Percentiles rank a stretch among this genome's conserved stretches.
These are phyloP conservation scores for Oxyura jamaicensis DNA, from an alignment of 2,113 vertebrate species.

Conservation along the genomic window DNA sequence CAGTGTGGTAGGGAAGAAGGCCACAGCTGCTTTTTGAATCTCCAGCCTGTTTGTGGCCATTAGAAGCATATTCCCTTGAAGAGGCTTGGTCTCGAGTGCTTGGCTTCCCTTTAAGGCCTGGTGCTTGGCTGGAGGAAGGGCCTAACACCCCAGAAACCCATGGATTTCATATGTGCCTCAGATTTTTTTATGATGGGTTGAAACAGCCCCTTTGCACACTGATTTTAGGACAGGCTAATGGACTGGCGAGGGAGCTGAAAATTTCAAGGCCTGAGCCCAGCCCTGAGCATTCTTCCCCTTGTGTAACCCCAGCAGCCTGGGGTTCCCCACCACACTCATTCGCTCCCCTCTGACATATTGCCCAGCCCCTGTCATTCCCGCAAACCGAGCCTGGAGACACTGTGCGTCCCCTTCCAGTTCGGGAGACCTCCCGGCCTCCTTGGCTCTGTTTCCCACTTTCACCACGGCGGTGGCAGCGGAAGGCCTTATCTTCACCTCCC, in stretches of 20 bases:
- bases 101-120: background rate
- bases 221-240: background rate
- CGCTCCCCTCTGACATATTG: background rate
- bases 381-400: background rate
- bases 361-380: background rate
- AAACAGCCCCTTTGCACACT: background rate
- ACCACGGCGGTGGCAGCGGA: constrained; percentile 46
- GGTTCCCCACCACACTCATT: rapidly evolving
- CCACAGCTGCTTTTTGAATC: background rate
- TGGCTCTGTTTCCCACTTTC: constrained; percentile 37
- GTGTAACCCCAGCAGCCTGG: rapidly evolving
- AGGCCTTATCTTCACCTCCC: constrained; percentile 90
- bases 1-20: background rate
- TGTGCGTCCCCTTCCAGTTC: background rate
- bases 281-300: background rate
- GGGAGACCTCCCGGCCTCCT: background rate
- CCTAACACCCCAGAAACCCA: background rate
- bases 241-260: background rate
- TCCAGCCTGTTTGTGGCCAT: background rate
- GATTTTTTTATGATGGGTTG: background rate
- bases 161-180: rapidly evolving
- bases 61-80: background rate
- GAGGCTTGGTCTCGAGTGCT: background rate
- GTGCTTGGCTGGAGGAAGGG: background rate
- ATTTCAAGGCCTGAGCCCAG: rapidly evolving